Percentiles rank a stretch among this genome's conserved stretches.
phyloP scores from a whole-genome alignment of 2,888 invertebrate species.

The Endotricha flammealis region DNA sequence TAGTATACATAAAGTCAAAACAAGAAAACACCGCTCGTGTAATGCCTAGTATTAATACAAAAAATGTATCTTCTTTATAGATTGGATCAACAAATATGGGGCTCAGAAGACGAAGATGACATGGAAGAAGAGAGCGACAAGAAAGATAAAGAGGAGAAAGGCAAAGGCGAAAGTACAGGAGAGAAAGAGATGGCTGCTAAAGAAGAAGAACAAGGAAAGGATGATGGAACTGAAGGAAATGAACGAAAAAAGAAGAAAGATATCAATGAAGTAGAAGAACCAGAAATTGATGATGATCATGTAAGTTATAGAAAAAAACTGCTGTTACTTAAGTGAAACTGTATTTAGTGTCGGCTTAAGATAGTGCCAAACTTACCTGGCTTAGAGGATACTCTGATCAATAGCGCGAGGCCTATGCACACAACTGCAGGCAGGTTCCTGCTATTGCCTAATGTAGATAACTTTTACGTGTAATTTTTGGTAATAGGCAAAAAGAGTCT shows the following conservation, averaged over 20 bases:
- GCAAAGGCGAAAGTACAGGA: slow-evolving; percentile 79
- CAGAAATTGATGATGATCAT: slow-evolving; percentile 88
- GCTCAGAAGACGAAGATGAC: slow-evolving; percentile 88
- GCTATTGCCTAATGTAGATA: too few relatives aligned
- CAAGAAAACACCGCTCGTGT: too few relatives aligned
- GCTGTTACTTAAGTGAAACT: not conserved
- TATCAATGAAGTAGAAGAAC: slow-evolving; percentile 90
- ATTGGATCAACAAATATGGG: slow-evolving; percentile 89
- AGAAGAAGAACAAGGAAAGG: slow-evolving; percentile 75
- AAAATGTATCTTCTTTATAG: slow-evolving; percentile 39
- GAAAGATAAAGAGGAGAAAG: slow-evolving; percentile 80
- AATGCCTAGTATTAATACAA: too few relatives aligned
- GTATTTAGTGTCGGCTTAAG: too few relatives aligned
- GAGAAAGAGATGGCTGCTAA: slow-evolving; percentile 88
- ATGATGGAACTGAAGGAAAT: slow-evolving; percentile 74
- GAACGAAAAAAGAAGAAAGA: slow-evolving; percentile 81
- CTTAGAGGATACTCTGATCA: too few relatives aligned
- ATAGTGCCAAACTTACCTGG: too few relatives aligned
- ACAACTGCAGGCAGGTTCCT: too few relatives aligned
- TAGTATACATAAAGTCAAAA: too few relatives aligned
- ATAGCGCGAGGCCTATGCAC: too few relatives aligned
- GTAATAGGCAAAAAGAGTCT: too few relatives aligned
- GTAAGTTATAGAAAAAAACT: slow-evolving; percentile 33
- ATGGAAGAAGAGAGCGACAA: slow-evolving; percentile 69
- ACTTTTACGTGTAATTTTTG: too few relatives aligned